Base-by-base conservation (phyloP, 1,140 invertebrate species). In the Rhynchophorus ferrugineus region DNA sequence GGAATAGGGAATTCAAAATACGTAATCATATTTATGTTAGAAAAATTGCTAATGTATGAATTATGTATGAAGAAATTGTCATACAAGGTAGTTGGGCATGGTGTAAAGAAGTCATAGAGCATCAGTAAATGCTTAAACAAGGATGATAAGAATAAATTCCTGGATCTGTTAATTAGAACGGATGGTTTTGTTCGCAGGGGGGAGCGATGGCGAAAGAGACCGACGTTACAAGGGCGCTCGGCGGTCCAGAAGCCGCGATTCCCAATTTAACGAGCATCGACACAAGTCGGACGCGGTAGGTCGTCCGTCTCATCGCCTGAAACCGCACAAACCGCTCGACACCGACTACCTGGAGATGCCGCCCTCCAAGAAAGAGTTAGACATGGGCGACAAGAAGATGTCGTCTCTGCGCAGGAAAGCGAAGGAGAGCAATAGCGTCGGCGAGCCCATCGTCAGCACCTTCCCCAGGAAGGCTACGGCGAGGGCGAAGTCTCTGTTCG, bases 401-500 rank as follows among this genome's bases (percentile, higher is more conserved):
- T 52, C 58, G 5, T 59, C 54, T n/a, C 20, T 62, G 19, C 16
- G 46, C 11, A 54, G 44, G 18, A 57, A 64, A 39, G 53, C 56
- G 3, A 68, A 65, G 57, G 64, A 68, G 6, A 64, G 60, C 54
- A 60, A 61, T 7, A 62, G 62, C 41, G 47, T 35, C n/a, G 61
- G 65, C 38, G 62, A 63, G 46, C 49, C 46, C 16, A 41, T 41
- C 9, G 50, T 53, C 3, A 60, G 52, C 38, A 66, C 62, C 7
- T 61, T 64, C 49, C 60, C 61, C n/a, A 56, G 64, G 35, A 68
- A 67, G 53, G 42, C 49, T 0, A 44, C 57, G 22, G 53, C 34
- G 29, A 61, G 11, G 64, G 70, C 44, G 35, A 74, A 74, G 8
- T 81, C 80, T 13, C 77, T 80, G 0, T 86, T 86, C 64, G 83